Conservation (phyloP, 2,113 vertebrate species). For the Neolamprologus hecqui region DNA sequence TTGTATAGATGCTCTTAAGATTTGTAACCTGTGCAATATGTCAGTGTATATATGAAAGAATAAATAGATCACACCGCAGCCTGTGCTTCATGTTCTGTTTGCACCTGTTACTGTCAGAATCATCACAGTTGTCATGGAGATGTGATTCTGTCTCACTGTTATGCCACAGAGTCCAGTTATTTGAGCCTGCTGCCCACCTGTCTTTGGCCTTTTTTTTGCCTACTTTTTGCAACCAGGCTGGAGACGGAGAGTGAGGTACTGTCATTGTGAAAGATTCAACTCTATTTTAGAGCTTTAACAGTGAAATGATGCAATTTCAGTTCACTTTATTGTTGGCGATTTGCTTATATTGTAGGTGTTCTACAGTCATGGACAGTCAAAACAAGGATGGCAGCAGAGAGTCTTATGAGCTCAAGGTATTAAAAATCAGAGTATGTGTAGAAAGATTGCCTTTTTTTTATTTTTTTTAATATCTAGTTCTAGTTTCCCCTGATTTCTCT, state of each 20-base stretch:
- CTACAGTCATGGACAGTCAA: neutral
- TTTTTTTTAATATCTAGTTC: neutral
- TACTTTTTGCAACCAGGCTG: neutral
- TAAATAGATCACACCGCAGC: slow-evolving; percentile 9
- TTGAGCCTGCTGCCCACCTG: neutral
- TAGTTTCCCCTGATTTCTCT: neutral
- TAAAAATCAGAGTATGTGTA: neutral
- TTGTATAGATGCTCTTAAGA: slow-evolving; percentile 30
- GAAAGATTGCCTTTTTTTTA: neutral
- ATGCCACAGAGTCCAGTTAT: neutral
- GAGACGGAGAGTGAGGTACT: neutral
- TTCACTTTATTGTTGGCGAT: neutral
- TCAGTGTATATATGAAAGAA: slow-evolving; percentile 49
- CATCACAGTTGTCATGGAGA: neutral
- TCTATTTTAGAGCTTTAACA: neutral
- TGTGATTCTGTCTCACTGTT: neutral
- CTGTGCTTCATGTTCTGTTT: neutral
- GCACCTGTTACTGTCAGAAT: neutral
- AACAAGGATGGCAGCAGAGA: neutral
- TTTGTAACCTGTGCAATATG: slow-evolving; percentile 50
- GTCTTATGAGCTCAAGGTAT: neutral
- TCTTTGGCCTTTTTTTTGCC: fast-evolving
- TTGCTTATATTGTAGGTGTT: neutral
- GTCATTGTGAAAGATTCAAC: neutral
- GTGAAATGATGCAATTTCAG: neutral